Evolutionary conservation across 2,797 vertebrate genomes (phyloP), one percentile per base, ranked within the genome.

Genomic region (Phrynocephalus guinanensis): DNA sequence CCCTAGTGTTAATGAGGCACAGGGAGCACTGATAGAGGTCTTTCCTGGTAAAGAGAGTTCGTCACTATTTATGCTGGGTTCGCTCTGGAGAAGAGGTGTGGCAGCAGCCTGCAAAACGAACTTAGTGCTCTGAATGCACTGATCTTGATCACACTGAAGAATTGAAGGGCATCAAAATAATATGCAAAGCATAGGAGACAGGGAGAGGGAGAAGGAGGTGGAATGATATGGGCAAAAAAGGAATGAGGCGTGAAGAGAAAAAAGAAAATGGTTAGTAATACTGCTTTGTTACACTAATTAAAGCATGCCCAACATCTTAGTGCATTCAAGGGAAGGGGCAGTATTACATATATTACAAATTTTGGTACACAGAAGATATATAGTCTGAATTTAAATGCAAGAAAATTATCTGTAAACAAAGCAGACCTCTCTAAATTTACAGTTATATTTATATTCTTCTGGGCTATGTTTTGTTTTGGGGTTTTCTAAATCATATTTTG

Each of bases 61-160:
- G 33, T 98, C 98, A 38, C 97, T 97, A 95, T 97, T 95, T 96
- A 98, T 96, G 93, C 98, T 97, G 16, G 98, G 96, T 93, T 98
- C 97, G 77, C 96, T 98, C 96, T 98, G 98, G 87, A 99, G 97
- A 94, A 99, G 96, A 24, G 99, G 98, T 0, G 98, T 98, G 96
- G 99, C 97, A 67, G 99, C 98, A 2, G 98, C 99, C 98, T 99
- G 99, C 96, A 99, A 99, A 98, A 99, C 98, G 98, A 99, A 98
- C 98, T 99, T 99, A 96, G 98, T 99, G 98, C 98, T 98, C 97
- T 99, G 98, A 97, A 99, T 97, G 95, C 98, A 99, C 97, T 98
- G 98, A 95, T 98, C 97, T 97, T 99, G 98, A 95, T 99, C 98
- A 97, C 98, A 99, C 98, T 99, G 97, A 94, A 96, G 95, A 89